A percentile compares a stretch with the other conserved stretches of the same genome.
These are phyloP conservation scores for Cassiopea xamachana DNA, from an alignment of 30 jellyfish, hydroid and myxozoan species.

Conservation along the genomic window DNA sequence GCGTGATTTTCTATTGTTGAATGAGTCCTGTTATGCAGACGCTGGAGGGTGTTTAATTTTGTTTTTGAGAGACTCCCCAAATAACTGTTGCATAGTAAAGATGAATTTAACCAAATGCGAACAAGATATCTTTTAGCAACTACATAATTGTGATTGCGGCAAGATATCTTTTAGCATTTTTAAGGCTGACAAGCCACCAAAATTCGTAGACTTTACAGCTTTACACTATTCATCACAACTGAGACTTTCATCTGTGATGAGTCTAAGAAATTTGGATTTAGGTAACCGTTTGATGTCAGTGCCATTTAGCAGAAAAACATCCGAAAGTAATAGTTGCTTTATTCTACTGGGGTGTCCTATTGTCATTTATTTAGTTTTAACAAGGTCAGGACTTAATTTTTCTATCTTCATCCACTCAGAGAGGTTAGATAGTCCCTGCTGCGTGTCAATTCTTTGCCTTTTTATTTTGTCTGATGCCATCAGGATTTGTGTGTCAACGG, in stretches of 20 bases:
- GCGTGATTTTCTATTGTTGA: too few relatives aligned
- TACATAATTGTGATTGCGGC: too few relatives aligned
- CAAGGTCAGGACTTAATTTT: background rate
- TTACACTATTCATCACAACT: background rate
- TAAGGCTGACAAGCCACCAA: background rate
- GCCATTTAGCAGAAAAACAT: background rate
- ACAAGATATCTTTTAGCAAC: too few relatives aligned
- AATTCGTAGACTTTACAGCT: background rate
- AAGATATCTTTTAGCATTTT: background rate
- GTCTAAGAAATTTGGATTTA: background rate
- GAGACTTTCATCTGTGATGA: background rate
- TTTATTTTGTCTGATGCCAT: constrained; percentile 7
- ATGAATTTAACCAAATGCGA: too few relatives aligned
- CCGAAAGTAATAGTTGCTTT: background rate
- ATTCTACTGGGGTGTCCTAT: background rate
- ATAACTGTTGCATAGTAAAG: too few relatives aligned
- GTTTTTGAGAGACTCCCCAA: too few relatives aligned
- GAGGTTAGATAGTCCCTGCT: background rate
- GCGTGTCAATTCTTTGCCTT: constrained; percentile 4
- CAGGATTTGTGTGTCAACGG: constrained; percentile 2
- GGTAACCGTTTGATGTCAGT: background rate
- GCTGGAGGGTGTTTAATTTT: too few relatives aligned
- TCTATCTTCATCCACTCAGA: background rate
- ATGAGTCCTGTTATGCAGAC: too few relatives aligned
- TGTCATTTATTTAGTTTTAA: background rate